phyloP scores from a whole-genome alignment of 2,888 invertebrate genomes.

The Pterostichus madidus region DNA sequence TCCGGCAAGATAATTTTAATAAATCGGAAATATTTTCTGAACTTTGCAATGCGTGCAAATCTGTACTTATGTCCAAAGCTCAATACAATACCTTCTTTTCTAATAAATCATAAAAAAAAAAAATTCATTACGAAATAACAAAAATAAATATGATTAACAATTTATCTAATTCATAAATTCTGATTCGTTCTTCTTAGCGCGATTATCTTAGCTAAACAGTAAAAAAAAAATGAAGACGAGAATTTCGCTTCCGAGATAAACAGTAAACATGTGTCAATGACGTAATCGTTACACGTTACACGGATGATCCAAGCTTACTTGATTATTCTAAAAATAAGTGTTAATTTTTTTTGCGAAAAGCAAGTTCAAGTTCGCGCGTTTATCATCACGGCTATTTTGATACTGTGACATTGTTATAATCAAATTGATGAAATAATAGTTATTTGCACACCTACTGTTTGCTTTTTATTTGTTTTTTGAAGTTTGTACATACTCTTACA shows the following conservation, averaged over 20 bases:
- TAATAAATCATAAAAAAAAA: no score
- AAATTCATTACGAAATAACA: no score
- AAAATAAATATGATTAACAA: no score
- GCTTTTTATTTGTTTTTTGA: constrained; percentile 2
- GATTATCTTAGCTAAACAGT: no score
- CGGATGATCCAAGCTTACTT: constrained; percentile 49
- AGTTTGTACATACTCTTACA: not conserved
- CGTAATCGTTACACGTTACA: constrained; percentile 47
- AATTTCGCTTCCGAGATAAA: constrained; percentile 37
- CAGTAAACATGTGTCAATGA: constrained; percentile 54
- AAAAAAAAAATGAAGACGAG: not conserved
- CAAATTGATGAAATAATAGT: constrained; percentile 42
- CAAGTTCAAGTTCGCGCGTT: constrained; percentile 62
- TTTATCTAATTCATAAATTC: no score
- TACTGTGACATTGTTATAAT: constrained; percentile 51
- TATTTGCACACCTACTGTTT: constrained; percentile 26
- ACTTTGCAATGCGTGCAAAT: no score
- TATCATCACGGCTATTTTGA: constrained; percentile 63
- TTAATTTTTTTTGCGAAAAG: constrained; percentile 53
- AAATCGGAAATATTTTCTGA: no score
- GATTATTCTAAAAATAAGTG: constrained; percentile 57
- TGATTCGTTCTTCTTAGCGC: no score
- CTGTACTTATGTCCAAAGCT: no score
- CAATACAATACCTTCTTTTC: no score
- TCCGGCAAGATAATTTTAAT: no score